phyloP scores from a whole-genome alignment of 2,113 vertebrate genomes.

The Triplophysa dalaica region DNA sequence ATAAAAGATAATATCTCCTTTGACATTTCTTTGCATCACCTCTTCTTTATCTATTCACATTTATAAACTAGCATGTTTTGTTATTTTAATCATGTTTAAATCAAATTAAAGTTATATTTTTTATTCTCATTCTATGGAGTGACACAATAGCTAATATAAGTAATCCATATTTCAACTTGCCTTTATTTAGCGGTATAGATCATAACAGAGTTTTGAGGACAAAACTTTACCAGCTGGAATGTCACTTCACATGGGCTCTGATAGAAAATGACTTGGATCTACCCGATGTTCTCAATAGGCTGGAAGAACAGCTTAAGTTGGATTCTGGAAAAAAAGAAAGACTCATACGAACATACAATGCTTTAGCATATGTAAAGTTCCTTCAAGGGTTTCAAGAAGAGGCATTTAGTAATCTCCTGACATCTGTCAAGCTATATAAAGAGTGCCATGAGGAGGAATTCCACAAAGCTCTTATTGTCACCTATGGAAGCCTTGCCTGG shows the following conservation, averaged over 20 bases:
- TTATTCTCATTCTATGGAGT: too few relatives aligned
- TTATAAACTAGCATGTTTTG: too few relatives aligned
- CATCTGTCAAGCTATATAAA: constrained; percentile 41
- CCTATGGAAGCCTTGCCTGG: constrained; percentile 60
- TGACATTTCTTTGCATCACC: too few relatives aligned
- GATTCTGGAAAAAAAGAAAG: constrained; percentile 23
- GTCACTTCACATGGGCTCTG: constrained; percentile 79
- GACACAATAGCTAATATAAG: too few relatives aligned
- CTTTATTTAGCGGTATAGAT: constrained; percentile 42
- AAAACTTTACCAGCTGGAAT: constrained; percentile 69
- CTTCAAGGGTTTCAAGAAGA: constrained; percentile 22
- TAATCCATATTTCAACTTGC: too few relatives aligned
- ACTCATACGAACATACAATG: constrained; percentile 54
- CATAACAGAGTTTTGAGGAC: constrained; percentile 57
- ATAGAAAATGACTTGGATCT: constrained; percentile 65
- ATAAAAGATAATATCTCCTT: too few relatives aligned
- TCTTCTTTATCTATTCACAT: too few relatives aligned
- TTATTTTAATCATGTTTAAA: too few relatives aligned
- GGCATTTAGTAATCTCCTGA: constrained; percentile 31
- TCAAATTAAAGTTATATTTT: too few relatives aligned
- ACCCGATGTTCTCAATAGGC: constrained; percentile 26
- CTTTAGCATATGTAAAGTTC: constrained; percentile 51
- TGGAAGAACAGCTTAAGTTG: constrained; percentile 21
- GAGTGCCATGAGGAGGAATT: constrained; percentile 14
- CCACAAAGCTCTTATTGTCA: constrained; percentile 49